A percentile compares a stretch with the other conserved stretches of the same genome.
Evolutionary conservation across 2,888 invertebrate species (phyloP).

Genomic region (Parnassius smintheus): DNA sequence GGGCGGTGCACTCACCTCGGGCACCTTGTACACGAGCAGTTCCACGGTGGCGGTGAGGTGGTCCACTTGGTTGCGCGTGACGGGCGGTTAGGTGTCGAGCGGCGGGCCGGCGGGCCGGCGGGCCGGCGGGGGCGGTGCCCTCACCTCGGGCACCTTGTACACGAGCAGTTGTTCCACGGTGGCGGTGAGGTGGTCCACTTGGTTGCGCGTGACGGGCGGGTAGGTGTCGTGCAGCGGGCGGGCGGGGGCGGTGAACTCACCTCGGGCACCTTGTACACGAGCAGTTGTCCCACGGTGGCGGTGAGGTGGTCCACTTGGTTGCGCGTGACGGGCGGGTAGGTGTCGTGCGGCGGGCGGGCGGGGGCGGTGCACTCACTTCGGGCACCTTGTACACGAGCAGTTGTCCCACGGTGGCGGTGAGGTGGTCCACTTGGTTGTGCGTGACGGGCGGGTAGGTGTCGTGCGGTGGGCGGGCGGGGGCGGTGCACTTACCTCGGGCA

Average conservation of each 20-base stretch:
- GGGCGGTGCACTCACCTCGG: too few relatives aligned
- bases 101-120: too few relatives aligned
- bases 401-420: constrained; percentile 91
- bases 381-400: constrained; percentile 85
- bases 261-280: constrained; percentile 90
- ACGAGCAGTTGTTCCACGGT: constrained; percentile 90
- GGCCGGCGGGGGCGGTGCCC: constrained; percentile 33
- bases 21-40: too few relatives aligned
- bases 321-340: constrained; percentile 88
- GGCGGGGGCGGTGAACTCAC: constrained; percentile 59
- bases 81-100: too few relatives aligned
- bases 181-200: constrained; percentile 91
- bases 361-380: constrained; percentile 44
- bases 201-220: constrained; percentile 89
- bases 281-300: constrained; percentile 90
- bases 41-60: not conserved
- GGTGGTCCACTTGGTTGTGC: constrained; percentile 56
- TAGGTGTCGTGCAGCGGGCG: constrained; percentile 35
- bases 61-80: not conserved
- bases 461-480: not conserved
- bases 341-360: constrained; percentile 80
- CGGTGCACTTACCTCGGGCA: constrained; percentile 84
- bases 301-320: constrained; percentile 93
- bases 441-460: constrained; percentile 1
- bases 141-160: constrained; percentile 87